Conservation (phyloP, 2,797 vertebrate genomes). For the Trachurus trachurus region DNA sequence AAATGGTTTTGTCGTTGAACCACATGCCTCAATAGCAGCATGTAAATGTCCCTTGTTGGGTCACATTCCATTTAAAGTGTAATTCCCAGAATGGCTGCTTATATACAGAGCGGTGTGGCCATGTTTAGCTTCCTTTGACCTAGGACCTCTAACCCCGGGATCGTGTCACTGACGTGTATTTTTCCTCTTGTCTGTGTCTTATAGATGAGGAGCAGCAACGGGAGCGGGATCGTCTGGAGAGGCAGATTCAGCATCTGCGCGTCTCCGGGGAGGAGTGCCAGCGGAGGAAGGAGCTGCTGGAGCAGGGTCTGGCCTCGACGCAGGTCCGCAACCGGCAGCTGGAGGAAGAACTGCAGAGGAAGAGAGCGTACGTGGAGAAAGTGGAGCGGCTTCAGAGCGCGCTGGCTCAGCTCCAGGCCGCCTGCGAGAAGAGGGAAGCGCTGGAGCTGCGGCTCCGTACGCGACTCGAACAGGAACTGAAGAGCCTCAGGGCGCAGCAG, state of each 20-base stretch:
- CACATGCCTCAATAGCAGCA: constrained; percentile 51
- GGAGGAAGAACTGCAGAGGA: constrained; percentile 94
- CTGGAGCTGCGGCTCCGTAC: constrained; percentile 93
- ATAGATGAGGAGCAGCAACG: constrained; percentile 93
- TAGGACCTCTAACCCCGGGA: not conserved
- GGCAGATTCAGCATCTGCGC: constrained; percentile 89
- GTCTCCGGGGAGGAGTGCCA: constrained; percentile 92
- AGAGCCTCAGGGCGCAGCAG: constrained; percentile 94
- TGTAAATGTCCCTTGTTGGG: constrained; percentile 62
- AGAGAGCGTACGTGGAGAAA: constrained; percentile 95
- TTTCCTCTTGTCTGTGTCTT: constrained; percentile 5
- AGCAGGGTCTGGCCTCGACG: constrained; percentile 90
- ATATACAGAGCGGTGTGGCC: not conserved
- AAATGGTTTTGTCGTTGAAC: constrained; percentile 33
- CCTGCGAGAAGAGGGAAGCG: constrained; percentile 95
- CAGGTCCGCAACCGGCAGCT: constrained; percentile 90
- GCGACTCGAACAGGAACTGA: constrained; percentile 95
- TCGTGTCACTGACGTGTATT: not conserved
- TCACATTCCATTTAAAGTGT: constrained; percentile 50
- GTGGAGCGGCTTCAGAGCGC: constrained; percentile 95
- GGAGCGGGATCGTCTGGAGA: constrained; percentile 92
- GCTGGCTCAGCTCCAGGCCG: constrained; percentile 94
- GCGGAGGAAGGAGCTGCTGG: constrained; percentile 90
- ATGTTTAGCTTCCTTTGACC: constrained; percentile 13
- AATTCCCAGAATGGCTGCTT: not conserved